Conservation (phyloP, 2,113 vertebrate genomes). For the Seriola quinqueradiata region DNA sequence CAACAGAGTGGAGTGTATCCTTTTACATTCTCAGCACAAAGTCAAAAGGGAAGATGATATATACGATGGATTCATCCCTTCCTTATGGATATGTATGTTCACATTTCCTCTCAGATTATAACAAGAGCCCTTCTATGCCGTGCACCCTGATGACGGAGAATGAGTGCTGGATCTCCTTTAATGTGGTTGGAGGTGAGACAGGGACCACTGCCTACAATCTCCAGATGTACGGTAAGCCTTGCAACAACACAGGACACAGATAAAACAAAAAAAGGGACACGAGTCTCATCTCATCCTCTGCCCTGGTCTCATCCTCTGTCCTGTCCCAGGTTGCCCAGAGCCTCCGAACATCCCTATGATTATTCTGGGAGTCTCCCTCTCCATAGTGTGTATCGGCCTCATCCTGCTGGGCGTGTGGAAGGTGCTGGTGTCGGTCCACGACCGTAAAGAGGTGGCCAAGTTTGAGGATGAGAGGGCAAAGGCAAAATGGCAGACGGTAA, state of each 20-base stretch:
- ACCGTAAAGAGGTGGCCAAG: conserved; percentile 96
- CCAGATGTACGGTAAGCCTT: conserved; percentile 87
- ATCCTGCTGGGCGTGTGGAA: conserved; percentile 94
- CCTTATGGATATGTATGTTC: conserved; percentile 64
- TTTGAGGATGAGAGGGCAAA: conserved; percentile 96
- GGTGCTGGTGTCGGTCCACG: conserved; percentile 93
- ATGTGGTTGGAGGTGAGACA: conserved; percentile 84
- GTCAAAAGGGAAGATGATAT: conserved; percentile 67
- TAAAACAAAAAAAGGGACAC: background rate
- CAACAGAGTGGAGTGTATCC: conserved; percentile 67
- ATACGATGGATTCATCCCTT: conserved; percentile 38
- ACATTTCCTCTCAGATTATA: conserved; percentile 87
- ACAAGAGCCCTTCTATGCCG: conserved; percentile 86
- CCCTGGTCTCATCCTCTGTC: conserved; percentile 9
- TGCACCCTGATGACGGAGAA: conserved; percentile 92
- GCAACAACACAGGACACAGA: background rate
- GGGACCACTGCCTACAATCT: conserved; percentile 89
- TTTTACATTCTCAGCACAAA: conserved; percentile 70
- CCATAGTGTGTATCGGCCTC: conserved; percentile 93
- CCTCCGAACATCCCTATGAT: conserved; percentile 93
- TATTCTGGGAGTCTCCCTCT: conserved; percentile 91
- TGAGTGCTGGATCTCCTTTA: conserved; percentile 93
- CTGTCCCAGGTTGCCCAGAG: conserved; percentile 89
- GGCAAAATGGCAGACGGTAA: conserved; percentile 96
- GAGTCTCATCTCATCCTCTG: background rate